Base-by-base conservation (phyloP, 2,113 vertebrate genomes). In the Orcinus orca region DNA sequence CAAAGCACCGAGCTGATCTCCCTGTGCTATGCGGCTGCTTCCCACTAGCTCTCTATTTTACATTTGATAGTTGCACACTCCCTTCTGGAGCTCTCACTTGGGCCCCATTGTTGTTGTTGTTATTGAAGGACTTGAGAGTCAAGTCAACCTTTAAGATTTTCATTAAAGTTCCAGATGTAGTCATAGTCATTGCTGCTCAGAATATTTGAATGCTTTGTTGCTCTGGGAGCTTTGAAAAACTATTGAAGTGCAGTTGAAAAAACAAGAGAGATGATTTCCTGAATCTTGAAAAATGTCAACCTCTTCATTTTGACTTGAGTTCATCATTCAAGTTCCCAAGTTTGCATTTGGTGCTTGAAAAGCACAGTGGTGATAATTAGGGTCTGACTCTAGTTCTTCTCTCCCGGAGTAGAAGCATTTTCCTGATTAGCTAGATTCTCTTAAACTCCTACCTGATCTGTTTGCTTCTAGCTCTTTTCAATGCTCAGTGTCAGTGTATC, bases 201-300 rank as follows among this genome's bases (percentile, higher is more conserved):
- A 97, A 74, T 96, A 82, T 97, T 95, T 96, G 88, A 98, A 93
- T 97, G 73, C 58, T 96, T 97, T 96, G 9, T 89, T 82, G 90
- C 84, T 88, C 92, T 31, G 38, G 79, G 47, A 62, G 36, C 89
- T 97, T 93, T 96, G 63, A 41, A 60, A 96, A 79, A 71, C 80
- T 18, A n/a, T 21, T 85, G 83, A 90, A 89, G 86, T 87, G 9
- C 25, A 60, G 55, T 53, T 65, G 79, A 50, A 88, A 80, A 90
- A 88, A 68, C 70, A 73, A 96, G 47, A 93, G 77, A 87, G 71
- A 36, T 53, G n/a, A 82, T 65, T 65, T 68, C 58, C 36, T 70
- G 63, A 71, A 63, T 93, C 50, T 77, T 92, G 68, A 80, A 95
- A 91, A 76, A 31, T 33, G 53, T 31, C 76, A 68, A 9, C 38